Conservation (phyloP, 2,113 vertebrate genomes). For the Pygoscelis adeliae region DNA sequence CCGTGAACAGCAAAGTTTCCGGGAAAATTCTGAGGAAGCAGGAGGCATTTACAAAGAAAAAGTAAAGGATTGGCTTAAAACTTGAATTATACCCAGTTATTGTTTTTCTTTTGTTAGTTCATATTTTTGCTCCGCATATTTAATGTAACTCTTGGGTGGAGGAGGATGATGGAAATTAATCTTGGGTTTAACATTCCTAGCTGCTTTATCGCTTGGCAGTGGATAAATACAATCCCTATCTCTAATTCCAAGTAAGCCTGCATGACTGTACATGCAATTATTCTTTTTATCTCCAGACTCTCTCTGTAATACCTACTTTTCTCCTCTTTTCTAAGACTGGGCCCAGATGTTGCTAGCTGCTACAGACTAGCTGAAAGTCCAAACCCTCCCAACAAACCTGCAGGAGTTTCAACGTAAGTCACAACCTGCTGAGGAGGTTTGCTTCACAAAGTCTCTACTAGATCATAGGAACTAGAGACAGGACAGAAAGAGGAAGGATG, state of each 20-base stretch:
- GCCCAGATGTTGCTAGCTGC: fast-evolving
- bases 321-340: not conserved
- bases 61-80: not conserved
- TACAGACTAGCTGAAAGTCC: not conserved
- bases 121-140: not conserved
- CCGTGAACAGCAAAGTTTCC: not conserved
- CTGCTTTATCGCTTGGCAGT: not conserved
- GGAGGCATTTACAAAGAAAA: not conserved
- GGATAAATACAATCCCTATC: not conserved
- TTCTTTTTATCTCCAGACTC: not conserved
- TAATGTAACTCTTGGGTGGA: not conserved
- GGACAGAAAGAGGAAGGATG: not conserved
- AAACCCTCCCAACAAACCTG: not conserved
- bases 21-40: not conserved
- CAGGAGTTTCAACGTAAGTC: not conserved
- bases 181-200: not conserved
- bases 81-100: not conserved
- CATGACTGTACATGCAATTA: not conserved
- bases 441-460: not conserved
- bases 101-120: not conserved
- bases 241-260: not conserved
- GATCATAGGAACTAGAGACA: not conserved
- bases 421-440: not conserved
- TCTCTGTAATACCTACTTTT: not conserved
- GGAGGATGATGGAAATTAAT: not conserved